phyloP scores from a whole-genome alignment of 2,113 vertebrate species.

The Neotoma lepida region DNA sequence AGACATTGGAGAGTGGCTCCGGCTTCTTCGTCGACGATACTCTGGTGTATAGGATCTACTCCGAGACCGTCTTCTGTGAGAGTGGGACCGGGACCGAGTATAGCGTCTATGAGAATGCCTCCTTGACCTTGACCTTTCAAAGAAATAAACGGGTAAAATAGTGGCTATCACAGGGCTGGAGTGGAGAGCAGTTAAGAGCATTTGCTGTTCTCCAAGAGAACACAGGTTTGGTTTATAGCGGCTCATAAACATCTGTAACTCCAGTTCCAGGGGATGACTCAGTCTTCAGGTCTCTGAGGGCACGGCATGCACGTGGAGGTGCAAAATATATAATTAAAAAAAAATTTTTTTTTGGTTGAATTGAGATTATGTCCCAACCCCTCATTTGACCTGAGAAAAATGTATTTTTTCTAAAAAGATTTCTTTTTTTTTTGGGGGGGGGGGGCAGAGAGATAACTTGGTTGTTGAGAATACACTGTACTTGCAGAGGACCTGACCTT shows the following conservation, averaged over 20 bases:
- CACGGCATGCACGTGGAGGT: not conserved
- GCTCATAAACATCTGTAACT: not conserved
- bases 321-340: not conserved
- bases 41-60: slow-evolving; percentile 93
- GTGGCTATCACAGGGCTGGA: not conserved
- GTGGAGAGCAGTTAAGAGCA: not conserved
- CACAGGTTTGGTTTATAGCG: not conserved
- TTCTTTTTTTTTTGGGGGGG: too few species aligned
- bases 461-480: not conserved
- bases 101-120: slow-evolving; percentile 92
- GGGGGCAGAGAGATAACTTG: not conserved
- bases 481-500: not conserved
- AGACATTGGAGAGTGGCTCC: slow-evolving; percentile 94
- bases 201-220: not conserved
- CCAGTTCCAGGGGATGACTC: not conserved
- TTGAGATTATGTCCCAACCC: not conserved
- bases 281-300: not conserved
- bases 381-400: not conserved
- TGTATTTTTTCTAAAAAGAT: not conserved
- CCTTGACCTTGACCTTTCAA: slow-evolving; percentile 91
- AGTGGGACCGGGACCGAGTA: slow-evolving; percentile 91
- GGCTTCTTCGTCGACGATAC: slow-evolving; percentile 91
- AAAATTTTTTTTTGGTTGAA: not conserved
- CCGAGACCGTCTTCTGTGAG: slow-evolving; percentile 91
- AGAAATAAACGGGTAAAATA: slow-evolving; percentile 67